Base-by-base conservation (phyloP, 2,797 vertebrate genomes). In the Bryconaethiops microstoma region DNA sequence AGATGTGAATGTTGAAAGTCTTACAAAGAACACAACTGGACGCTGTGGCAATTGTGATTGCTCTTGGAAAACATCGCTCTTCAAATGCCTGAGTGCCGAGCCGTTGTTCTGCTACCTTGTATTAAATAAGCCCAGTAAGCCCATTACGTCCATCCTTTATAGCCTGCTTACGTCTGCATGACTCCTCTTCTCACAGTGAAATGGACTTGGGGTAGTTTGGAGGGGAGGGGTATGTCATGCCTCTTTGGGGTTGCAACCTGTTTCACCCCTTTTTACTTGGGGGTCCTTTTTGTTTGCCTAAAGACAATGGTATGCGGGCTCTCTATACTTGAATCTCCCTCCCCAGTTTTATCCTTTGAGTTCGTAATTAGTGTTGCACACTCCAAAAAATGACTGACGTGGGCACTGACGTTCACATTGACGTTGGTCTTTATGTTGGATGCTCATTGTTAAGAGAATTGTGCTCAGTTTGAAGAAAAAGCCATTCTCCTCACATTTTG, bases 361-460 rank as follows among this genome's bases (percentile, higher is more conserved):
- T 75, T 35, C 17, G 55, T 35, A 73, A 59, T 64, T 73, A 76
- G 62, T 19, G 4, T 39, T 55, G 9, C 10, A 4, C 55, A 13
- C 45, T 29, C 3, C 45, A 70, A 59, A 73, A 79, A 64, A 63
- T 69, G 5, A 25, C 25, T 79, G 69, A 72, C 57, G 21, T 59
- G 63, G n/a, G 29, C 14, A 10, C 52, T 80, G 64, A 68, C 39
- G 50, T 39, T 75, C 12, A 21, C 12, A 5, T 45, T 79, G 67
- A 67, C 35, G 55, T 42, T 79, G 23, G 63, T 62, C 21, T 14
- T 85, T 77, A 82, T 55, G 81, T 80, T 74, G 55, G 42, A 25
- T 0, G 45, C 7, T 48, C 52, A 54, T 68, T 4, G 10, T 76
- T 63, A 68, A 77, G 52, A 72, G 52, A 73, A 40, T 54, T 52